phyloP scores from a whole-genome alignment of 2,113 vertebrate species.

The Eulacestoma nigropectus region DNA sequence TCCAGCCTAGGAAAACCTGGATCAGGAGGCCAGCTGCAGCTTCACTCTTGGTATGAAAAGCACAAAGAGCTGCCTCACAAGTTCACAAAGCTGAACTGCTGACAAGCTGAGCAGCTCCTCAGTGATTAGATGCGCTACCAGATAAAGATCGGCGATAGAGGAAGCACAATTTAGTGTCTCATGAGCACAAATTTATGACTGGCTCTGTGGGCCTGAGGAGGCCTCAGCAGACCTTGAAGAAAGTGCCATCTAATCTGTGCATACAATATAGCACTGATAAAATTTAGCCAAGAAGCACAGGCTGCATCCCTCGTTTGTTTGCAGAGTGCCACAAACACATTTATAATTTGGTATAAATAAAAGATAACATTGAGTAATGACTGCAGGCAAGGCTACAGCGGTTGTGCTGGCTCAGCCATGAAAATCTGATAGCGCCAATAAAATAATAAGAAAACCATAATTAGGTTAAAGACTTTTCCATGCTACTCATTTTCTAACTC shows the following conservation, averaged over 20 bases:
- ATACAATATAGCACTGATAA: not conserved
- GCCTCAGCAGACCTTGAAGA: not conserved
- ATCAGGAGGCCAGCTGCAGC: not conserved
- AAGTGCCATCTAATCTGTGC: not conserved
- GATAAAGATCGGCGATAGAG: not conserved
- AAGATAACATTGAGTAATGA: conserved; percentile 34
- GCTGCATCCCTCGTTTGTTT: not conserved
- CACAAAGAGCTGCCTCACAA: not conserved
- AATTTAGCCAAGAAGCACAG: not conserved
- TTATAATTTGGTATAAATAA: conserved; percentile 42
- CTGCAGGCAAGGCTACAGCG: conserved; percentile 12
- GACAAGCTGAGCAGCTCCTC: not conserved
- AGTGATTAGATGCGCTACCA: not conserved
- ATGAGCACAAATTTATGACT: not conserved
- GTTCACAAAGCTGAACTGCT: not conserved
- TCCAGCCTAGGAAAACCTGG: not conserved
- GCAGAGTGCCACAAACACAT: not conserved
- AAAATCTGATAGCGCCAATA: conserved; percentile 56
- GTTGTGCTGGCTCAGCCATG: conserved; percentile 32
- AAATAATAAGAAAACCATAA: conserved; percentile 55
- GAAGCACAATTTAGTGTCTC: not conserved
- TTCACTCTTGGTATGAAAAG: not conserved
- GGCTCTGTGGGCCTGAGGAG: not conserved
- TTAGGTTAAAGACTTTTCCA: conserved; percentile 51
- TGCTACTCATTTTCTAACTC: conserved; percentile 3